Evolutionary conservation across 2,797 vertebrate genomes (phyloP).

Genomic region (Cirrhinus molitorella): DNA sequence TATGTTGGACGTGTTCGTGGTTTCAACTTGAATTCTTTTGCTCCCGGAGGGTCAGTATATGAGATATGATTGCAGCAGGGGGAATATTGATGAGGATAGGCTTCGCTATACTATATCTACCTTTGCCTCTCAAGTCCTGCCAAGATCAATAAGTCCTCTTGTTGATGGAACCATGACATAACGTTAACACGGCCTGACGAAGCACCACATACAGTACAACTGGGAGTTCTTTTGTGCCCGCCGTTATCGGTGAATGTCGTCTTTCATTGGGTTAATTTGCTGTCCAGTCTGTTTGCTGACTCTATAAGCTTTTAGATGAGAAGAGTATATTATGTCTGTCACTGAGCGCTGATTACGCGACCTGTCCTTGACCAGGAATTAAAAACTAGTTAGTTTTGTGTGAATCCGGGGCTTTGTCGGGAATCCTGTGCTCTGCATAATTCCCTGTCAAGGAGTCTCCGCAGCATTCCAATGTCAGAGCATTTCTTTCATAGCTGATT

Average conservation of each 20-base stretch:
- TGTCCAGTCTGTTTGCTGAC: neutral
- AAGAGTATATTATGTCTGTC: neutral
- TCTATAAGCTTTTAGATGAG: neutral
- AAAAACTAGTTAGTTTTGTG: constrained; percentile 24
- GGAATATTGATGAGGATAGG: constrained; percentile 22
- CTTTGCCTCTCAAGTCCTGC: constrained; percentile 11
- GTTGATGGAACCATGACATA: neutral
- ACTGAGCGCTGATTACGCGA: constrained; percentile 7
- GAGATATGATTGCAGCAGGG: constrained; percentile 20
- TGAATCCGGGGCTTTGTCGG: constrained; percentile 18
- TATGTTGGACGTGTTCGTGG: neutral
- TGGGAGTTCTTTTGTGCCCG: constrained; percentile 4
- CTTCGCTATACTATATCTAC: neutral
- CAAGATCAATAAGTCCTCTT: constrained; percentile 39
- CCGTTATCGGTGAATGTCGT: neutral
- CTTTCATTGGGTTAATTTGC: constrained; percentile 40
- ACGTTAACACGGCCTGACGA: constrained; percentile 13
- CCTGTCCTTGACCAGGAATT: constrained; percentile 48
- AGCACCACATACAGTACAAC: neutral
- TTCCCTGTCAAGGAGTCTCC: constrained; percentile 48
- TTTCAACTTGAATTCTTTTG: neutral
- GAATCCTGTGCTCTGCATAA: constrained; percentile 38
- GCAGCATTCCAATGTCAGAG: constrained; percentile 47
- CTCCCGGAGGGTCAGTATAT: neutral
- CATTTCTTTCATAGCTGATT: constrained; percentile 57